Evolutionary conservation across 2,888 invertebrate species (phyloP).

Genomic region (Lasioglossum zephyrum): DNA sequence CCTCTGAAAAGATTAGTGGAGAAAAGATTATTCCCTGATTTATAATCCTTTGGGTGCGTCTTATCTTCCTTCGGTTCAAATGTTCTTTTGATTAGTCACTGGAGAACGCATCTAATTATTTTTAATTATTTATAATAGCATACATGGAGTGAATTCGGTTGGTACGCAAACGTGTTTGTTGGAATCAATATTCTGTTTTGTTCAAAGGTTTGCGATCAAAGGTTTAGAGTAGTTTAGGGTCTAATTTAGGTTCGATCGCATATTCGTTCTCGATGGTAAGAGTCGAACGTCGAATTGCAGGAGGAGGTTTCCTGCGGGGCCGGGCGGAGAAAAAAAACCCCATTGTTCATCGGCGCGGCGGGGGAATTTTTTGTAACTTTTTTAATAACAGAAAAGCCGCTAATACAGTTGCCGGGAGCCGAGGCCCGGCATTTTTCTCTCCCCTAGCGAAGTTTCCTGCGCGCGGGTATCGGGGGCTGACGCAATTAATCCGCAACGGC

Average conservation of each 20-base stretch:
- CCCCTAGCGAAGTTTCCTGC: background rate
- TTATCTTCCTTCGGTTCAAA: background rate
- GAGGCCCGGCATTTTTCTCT: conserved; percentile 8
- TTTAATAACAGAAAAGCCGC: conserved; percentile 25
- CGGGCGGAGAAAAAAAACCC: background rate
- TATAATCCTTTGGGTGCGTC: background rate
- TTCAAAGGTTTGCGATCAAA: too few species aligned
- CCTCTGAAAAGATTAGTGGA: background rate
- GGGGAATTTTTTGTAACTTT: conserved; percentile 6
- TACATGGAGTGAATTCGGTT: background rate
- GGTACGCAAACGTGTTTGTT: too few species aligned
- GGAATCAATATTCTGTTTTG: background rate
- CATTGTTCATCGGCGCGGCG: background rate
- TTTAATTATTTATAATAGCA: background rate
- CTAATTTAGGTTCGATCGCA: background rate
- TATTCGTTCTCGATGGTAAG: background rate
- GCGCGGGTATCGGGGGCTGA: conserved; percentile 1
- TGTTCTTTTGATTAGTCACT: background rate
- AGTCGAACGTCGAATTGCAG: background rate
- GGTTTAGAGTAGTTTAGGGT: background rate
- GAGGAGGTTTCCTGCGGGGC: background rate
- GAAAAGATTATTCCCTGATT: background rate
- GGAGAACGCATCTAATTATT: background rate
- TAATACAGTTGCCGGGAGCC: conserved; percentile 19
- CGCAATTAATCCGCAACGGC: conserved; percentile 28